phyloP scores from a whole-genome alignment of 2,888 invertebrate species.

The Ommatoiulus sabulosus region DNA sequence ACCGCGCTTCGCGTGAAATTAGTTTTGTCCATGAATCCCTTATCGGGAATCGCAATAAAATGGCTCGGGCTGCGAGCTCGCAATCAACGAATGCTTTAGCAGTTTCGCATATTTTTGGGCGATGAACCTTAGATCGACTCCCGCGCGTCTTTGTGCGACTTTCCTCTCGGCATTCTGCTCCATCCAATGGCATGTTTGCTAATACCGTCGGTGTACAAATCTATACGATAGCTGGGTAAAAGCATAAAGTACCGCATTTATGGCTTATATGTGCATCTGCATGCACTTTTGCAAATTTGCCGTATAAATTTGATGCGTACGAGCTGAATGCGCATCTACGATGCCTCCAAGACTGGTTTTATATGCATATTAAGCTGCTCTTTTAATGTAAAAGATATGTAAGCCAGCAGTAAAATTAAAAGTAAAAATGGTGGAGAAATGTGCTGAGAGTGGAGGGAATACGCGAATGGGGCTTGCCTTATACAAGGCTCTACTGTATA shows the following conservation, averaged over 20 bases:
- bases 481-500: neutral
- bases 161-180: neutral
- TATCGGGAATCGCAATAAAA: neutral
- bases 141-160: neutral
- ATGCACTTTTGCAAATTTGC: neutral
- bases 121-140: neutral
- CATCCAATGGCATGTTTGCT: conserved; percentile 6
- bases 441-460: neutral
- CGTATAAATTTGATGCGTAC: neutral
- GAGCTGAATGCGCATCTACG: neutral
- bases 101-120: neutral
- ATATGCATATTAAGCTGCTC: conserved; percentile 16
- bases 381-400: conserved; percentile 51
- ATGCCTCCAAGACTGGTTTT: conserved; percentile 37
- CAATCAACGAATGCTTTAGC: neutral
- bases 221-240: neutral
- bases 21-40: conserved; percentile 51
- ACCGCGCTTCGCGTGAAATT: conserved; percentile 29
- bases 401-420: conserved; percentile 44
- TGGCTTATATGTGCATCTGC: conserved; percentile 19
- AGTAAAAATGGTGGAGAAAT: conserved; percentile 9
- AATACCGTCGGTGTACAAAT: neutral
- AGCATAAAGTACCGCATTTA: conserved; percentile 19
- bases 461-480: neutral
- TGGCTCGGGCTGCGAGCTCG: no score